Conservation (phyloP, 2,113 vertebrate species). For the Vulpes vulpes region DNA sequence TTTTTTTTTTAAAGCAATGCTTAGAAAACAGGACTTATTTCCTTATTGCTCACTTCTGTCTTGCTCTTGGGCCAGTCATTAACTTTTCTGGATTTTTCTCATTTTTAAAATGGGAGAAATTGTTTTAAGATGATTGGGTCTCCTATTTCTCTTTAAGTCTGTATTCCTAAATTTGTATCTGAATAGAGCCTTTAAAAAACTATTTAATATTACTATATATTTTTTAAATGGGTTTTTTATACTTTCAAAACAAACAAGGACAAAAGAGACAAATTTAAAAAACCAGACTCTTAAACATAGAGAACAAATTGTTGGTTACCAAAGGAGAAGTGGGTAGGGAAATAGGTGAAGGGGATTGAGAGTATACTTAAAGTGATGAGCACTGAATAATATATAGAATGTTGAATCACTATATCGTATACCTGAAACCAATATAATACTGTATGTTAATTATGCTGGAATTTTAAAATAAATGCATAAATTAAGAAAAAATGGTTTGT, state of each 20-base stretch:
- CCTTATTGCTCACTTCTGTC: background rate
- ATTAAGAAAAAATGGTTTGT: background rate
- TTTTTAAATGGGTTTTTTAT: slow-evolving; percentile 8
- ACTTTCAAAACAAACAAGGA: background rate
- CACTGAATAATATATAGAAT: background rate
- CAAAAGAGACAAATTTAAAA: background rate
- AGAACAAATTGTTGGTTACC: background rate
- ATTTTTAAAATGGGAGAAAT: background rate
- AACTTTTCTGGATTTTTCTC: background rate
- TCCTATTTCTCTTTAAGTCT: background rate
- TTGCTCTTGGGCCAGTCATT: background rate
- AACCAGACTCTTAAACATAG: background rate
- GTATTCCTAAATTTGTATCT: background rate
- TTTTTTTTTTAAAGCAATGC: background rate
- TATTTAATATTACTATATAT: background rate
- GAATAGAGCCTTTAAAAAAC: background rate
- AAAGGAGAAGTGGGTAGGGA: background rate
- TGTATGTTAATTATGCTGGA: background rate
- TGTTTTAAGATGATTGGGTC: slow-evolving; percentile 21
- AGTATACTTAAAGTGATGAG: background rate
- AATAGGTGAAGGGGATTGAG: background rate
- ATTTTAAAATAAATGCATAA: background rate
- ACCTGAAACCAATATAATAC: background rate
- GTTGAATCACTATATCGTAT: background rate
- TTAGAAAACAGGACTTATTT: background rate